Evolutionary conservation across 2,888 invertebrate genomes (phyloP), one percentile per base, ranked within the genome.

Genomic region (Polyommatus iphigenia): DNA sequence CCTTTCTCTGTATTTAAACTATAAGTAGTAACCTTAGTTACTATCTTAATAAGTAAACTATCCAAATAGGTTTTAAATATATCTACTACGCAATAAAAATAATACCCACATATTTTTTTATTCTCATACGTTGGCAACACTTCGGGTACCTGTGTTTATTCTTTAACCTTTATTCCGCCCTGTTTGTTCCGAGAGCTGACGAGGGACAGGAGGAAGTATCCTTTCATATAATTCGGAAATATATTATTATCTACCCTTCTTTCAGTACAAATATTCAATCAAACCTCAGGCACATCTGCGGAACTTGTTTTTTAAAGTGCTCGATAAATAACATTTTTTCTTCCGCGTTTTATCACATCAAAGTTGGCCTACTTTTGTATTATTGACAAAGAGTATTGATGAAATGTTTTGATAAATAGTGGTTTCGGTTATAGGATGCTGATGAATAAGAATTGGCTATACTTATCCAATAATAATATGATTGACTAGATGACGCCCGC

Each of bases 81-180:
- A 3, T 50, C 13, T 13, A 50, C 50, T n/a, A 8, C 8, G 36
- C 7, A 41, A n/a, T 59, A 24, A 62, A 24, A 62, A 62, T n/a
- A 67, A 15, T 67, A 67, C 15, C 29, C 54, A 50, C 18, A 3
- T 18, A 54, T 75, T 46, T 73, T 46, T 20, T 50, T 73, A 50
- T 50, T 18, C 50, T 54, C 15, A 13, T 8, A 73, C 41, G 20
- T 73, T 46, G 5, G 20, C 73, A 20, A 54, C 75, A 29, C 75
- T 15, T 29, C 1, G 29, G 6, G 75, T 54, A 73, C 73, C 73
- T 73, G 50, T 75, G 75, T 75, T 75, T 75, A 75, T 54, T 75
- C 50, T 75, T 75, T 75, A 75, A 54, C 75, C 75, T 73, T 73
- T 46, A 73, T 73, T 50, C 73, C 50, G 24, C 50, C 20, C 50